A percentile compares a stretch with the other conserved stretches of the same genome.
phyloP scores from a whole-genome alignment of 2,113 vertebrate genomes.

The Plectropomus leopardus region DNA sequence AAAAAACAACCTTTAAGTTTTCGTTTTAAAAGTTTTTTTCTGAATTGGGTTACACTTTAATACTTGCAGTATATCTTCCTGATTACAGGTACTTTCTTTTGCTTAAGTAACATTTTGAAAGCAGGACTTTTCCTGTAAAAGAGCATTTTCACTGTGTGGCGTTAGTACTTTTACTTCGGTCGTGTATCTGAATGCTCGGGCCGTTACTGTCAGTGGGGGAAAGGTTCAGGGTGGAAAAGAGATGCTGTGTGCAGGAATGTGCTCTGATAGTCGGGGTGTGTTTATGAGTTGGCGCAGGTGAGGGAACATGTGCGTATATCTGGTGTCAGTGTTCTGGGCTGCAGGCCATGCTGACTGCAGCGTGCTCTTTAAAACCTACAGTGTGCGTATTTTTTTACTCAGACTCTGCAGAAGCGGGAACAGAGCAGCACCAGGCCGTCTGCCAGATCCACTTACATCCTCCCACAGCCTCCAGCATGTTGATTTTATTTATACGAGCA shows the following conservation, averaged over 20 bases:
- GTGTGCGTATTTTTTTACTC: background rate
- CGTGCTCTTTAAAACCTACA: constrained; percentile 33
- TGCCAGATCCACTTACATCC: constrained; percentile 10
- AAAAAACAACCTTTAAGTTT: no score
- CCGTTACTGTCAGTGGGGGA: constrained; percentile 2
- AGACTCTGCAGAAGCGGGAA: constrained; percentile 9
- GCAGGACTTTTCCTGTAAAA: no score
- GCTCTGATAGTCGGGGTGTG: background rate
- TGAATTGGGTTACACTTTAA: no score
- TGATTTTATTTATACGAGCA: background rate
- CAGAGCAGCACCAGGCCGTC: background rate
- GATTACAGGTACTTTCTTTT: no score
- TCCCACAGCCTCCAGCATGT: background rate
- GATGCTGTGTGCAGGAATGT: constrained; percentile 30
- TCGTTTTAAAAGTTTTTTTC: no score
- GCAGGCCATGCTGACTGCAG: constrained; percentile 16
- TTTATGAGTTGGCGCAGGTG: constrained; percentile 1
- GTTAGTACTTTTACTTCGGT: no score
- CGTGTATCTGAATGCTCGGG: no score
- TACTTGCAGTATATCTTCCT: no score
- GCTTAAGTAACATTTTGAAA: no score
- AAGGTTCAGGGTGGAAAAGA: constrained; percentile 8
- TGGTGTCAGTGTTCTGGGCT: constrained; percentile 26
- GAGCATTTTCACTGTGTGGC: no score
- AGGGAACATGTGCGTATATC: background rate